phyloP scores from a whole-genome alignment of 2,888 invertebrate species.

The Sialis lutaria region DNA sequence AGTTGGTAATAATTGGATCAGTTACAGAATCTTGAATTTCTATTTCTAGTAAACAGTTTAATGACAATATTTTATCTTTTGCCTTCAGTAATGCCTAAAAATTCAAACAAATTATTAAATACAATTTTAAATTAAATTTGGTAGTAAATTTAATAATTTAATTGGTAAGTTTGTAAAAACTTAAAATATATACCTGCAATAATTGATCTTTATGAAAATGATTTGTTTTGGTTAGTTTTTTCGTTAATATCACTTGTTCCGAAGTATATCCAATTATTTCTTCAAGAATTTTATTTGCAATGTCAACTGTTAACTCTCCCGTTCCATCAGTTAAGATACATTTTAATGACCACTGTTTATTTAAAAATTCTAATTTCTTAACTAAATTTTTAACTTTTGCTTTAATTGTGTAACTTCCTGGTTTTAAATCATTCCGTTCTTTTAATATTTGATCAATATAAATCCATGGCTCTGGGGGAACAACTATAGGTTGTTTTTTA shows the following conservation, averaged over 20 bases:
- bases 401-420: conserved; percentile 33
- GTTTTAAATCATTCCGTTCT: conserved; percentile 17
- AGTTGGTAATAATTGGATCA: conserved; percentile 15
- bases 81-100: conserved; percentile 17
- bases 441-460: conserved; percentile 28
- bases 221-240: conserved; percentile 20
- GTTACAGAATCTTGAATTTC: conserved; percentile 13
- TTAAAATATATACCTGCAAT: neutral
- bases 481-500: neutral
- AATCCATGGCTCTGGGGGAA: conserved; percentile 24
- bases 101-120: conserved; percentile 3
- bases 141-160: neutral
- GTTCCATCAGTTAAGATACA: conserved; percentile 39
- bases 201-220: conserved; percentile 4
- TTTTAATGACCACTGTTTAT: conserved; percentile 34
- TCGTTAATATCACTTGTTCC: conserved; percentile 27
- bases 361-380: conserved; percentile 34
- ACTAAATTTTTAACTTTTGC: conserved; percentile 35
- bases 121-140: too few relatives aligned
- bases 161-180: neutral
- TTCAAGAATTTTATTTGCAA: conserved; percentile 36
- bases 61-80: conserved; percentile 13
- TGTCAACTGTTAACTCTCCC: conserved; percentile 32
- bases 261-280: conserved; percentile 31
- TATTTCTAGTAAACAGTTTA: conserved; percentile 19